Evolutionary conservation across 2,797 vertebrate genomes (phyloP).

Genomic region (Triplophysa yarkandensis): DNA sequence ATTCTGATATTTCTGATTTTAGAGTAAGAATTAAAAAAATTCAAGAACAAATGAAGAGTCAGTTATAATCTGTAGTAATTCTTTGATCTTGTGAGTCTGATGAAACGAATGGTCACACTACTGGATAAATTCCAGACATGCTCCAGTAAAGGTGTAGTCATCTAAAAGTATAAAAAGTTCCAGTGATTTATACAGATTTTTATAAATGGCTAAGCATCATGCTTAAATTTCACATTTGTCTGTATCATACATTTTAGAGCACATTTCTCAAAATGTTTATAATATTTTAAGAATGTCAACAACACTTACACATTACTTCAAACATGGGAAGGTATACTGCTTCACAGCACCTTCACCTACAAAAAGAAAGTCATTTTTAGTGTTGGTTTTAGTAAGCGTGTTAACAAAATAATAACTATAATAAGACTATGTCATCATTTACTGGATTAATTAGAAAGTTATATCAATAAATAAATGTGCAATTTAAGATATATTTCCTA

Average conservation of each 20-base stretch:
- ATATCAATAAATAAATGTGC: no score
- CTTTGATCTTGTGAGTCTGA: neutral
- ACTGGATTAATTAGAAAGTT: no score
- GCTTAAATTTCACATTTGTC: neutral
- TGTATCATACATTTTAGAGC: neutral
- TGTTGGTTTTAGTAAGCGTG: neutral
- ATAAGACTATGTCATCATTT: no score
- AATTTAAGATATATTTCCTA: no score
- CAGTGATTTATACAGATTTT: neutral
- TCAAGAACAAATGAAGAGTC: neutral
- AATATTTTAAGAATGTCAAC: neutral
- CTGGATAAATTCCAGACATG: neutral
- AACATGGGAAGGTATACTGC: conserved; percentile 72
- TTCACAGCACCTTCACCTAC: conserved; percentile 69
- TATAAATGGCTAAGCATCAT: neutral
- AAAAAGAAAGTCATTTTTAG: conserved; percentile 13
- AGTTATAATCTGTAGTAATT: neutral
- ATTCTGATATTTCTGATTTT: neutral
- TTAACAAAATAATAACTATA: no score
- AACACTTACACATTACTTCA: conserved; percentile 62
- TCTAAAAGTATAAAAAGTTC: neutral
- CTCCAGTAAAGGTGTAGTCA: neutral
- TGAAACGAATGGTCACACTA: neutral
- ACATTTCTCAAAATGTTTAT: neutral
- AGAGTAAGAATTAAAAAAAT: neutral